Base-by-base conservation (phyloP, 1,140 invertebrate species). In the Drosophila grimshawi region DNA sequence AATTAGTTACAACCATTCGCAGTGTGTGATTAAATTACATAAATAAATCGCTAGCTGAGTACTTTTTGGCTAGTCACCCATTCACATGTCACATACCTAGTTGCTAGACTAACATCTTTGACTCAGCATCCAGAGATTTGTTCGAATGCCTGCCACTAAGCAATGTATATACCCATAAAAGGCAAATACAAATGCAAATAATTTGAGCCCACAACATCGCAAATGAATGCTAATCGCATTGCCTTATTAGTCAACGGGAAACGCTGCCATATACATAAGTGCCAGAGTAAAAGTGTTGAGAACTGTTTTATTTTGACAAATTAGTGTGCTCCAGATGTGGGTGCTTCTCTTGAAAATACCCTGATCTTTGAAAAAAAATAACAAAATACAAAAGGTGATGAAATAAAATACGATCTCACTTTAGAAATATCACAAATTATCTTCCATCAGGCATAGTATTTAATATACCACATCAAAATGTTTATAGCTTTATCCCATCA, bases 181-280 rank as follows among this genome's bases (percentile, higher is more conserved):
- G 48, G 70, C 19, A n/a, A 53, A 73, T 62, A 51, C 57, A 74
- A 74, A 19, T 19, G 19, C 19, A 19, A 68, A 74, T 35, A 52
- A 55, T 56, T 68, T 55, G 33, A 61, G 56, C 71, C 65, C 71
- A 74, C 71, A 56, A 65, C 37, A 8, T 68, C 55, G 49, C 55
- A 49, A 70, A 68, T 73, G 33, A 62, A 74, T 69, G 71, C 35
- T 69, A 74, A 74, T 69, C 65, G 56, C 43, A 30, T 56, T 41
- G n/a, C 71, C 71, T 74, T 69, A 74, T 68, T 62, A 49, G 71
- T 29, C 3, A 4, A 27, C 35, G 19, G 56, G n/a, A 68, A 48
- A 37, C 53, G 5, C 49, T 3, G 5, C 43, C 33, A 61, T 19
- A 56, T n/a, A n/a, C n/a, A n/a, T 55, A 37, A 7, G 37, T 19